Evolutionary conservation across 2,113 vertebrate species (phyloP).

Genomic region (Caretta caretta): DNA sequence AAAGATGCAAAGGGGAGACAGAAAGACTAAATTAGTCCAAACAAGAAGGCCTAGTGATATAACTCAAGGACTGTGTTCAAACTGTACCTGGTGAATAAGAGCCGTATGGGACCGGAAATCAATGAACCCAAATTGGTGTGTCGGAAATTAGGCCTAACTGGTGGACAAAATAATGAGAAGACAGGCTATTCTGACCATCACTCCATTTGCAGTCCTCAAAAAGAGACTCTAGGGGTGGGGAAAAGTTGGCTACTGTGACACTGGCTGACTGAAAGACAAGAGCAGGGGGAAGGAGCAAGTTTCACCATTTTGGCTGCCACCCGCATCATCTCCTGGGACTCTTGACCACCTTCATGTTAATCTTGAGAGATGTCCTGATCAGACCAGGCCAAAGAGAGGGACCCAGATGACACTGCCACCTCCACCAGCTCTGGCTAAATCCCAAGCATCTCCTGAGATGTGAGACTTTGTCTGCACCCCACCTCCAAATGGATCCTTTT

Average conservation of each 20-base stretch:
- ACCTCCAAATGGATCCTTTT: not conserved
- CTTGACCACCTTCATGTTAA: not conserved
- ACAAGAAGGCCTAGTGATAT: not conserved
- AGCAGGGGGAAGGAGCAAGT: not conserved
- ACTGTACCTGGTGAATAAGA: not conserved
- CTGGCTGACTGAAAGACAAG: not conserved
- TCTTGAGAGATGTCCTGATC: not conserved
- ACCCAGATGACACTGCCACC: not conserved
- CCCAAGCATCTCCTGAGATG: not conserved
- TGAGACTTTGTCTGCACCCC: not conserved
- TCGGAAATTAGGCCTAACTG: not conserved
- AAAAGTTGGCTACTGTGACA: not conserved
- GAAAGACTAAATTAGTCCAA: not conserved
- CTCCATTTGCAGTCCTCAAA: not conserved
- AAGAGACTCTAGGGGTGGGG: not conserved
- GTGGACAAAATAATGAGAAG: not conserved
- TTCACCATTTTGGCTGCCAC: not conserved
- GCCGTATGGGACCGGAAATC: not conserved
- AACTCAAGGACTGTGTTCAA: not conserved
- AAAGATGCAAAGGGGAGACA: not conserved
- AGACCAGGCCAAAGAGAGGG: not conserved
- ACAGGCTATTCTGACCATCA: not conserved
- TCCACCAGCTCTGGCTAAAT: not conserved
- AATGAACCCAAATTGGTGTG: not conserved
- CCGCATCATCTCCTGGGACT: not conserved